Percentiles rank a stretch among this genome's conserved stretches.
phyloP scores from a whole-genome alignment of 2,113 vertebrate genomes.

The Oncorhynchus gorbuscha region DNA sequence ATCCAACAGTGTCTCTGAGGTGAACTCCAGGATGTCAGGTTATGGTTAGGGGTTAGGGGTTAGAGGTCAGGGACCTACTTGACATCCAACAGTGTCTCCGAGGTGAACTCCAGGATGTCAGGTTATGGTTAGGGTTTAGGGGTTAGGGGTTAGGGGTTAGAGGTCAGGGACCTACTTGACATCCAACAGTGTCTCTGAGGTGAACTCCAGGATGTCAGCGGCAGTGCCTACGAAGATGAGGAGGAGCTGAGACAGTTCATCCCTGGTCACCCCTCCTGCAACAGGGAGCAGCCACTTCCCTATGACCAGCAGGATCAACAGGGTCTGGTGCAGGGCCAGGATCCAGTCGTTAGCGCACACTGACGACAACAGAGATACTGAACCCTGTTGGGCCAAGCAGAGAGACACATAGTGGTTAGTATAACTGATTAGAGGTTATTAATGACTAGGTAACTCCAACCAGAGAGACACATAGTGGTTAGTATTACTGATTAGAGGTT shows the following conservation, averaged over 20 bases:
- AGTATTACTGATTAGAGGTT: no score
- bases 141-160: no score
- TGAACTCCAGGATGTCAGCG: slow-evolving; percentile 95
- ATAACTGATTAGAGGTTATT: no score
- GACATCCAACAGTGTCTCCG: slow-evolving; percentile 76
- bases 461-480: no score
- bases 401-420: neutral
- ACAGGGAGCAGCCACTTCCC: slow-evolving; percentile 94
- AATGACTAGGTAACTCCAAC: no score
- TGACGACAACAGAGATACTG: slow-evolving; percentile 13
- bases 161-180: slow-evolving; percentile 77
- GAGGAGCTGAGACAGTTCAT: slow-evolving; percentile 91
- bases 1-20: slow-evolving; percentile 73
- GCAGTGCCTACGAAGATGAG: slow-evolving; percentile 46
- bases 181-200: slow-evolving; percentile 86
- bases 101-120: slow-evolving; percentile 88
- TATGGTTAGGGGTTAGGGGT: no score
- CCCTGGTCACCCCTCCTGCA: slow-evolving; percentile 83
- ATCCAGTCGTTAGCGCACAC: slow-evolving; percentile 83
- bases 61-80: no score
- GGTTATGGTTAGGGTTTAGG: no score
- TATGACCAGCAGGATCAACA: slow-evolving; percentile 88
- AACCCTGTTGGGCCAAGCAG: slow-evolving; percentile 4
- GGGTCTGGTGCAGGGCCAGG: slow-evolving; percentile 86
- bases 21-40: slow-evolving; percentile 26